Conservation (phyloP, 30 jellyfish, hydroid and myxozoan species). For the Morbakka virulenta region DNA sequence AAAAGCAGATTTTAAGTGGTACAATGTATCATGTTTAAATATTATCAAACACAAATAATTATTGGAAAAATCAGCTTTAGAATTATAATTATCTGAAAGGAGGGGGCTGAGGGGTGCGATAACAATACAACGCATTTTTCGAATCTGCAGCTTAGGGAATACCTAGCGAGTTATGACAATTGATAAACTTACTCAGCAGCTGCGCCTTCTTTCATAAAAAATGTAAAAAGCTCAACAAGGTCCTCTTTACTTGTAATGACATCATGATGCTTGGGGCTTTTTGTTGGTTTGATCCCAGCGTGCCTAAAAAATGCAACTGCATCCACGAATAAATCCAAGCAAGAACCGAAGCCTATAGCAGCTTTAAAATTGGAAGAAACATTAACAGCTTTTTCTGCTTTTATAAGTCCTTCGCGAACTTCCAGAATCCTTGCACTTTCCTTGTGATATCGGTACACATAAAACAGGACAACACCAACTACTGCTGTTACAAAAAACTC, state of each 20-base stretch:
- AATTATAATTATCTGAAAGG: too few species aligned
- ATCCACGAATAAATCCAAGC: constrained; percentile 80
- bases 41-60: too few species aligned
- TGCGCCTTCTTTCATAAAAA: constrained; percentile 85
- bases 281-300: constrained; percentile 56
- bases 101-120: neutral
- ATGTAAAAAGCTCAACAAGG: constrained; percentile 71
- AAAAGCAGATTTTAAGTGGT: too few species aligned
- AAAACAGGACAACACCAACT: neutral
- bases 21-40: too few species aligned
- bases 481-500: neutral
- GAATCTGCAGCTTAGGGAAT: too few species aligned
- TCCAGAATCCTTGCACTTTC: constrained; percentile 4
- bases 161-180: too few species aligned
- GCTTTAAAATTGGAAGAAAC: constrained; percentile 52
- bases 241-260: constrained; percentile 32
- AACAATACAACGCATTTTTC: too few species aligned
- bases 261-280: constrained; percentile 64
- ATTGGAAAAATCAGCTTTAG: too few species aligned
- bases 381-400: constrained; percentile 64
- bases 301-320: constrained; percentile 64
- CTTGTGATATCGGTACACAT: neutral
- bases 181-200: constrained; percentile 78
- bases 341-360: constrained; percentile 94
- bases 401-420: constrained; percentile 56